Evolutionary conservation across 1,140 invertebrate genomes (phyloP), one percentile per base, ranked within the genome.

Genomic region (Drosophila seguyi): DNA sequence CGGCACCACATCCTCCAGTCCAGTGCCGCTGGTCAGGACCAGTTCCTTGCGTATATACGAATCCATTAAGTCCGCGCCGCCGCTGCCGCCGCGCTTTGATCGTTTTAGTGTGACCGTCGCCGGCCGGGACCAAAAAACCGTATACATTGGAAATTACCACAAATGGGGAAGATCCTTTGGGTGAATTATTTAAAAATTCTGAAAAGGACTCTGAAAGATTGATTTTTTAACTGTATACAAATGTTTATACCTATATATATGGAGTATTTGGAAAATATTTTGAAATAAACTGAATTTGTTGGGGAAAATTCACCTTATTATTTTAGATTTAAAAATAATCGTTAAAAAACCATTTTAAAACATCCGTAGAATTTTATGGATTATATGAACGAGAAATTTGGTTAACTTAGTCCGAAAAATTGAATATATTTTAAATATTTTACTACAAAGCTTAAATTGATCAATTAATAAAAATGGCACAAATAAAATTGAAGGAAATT

Each of bases 31-130:
- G 66, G 48, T 45, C 6, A 88, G 18, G 6, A 18, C 31, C 48
- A 88, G 48, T 18, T 84, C 65, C 52, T 86, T 69, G 16, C 60
- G 62, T 50, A 88, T 85, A 48, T 68, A 88, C 18, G 29, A 52
- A 48, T 88, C 81, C 85, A 88, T 75, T 25, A 10, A 31, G 29
- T 52, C 6, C 13, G 38, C 29, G 27, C 8, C 25, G 13, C 6
- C 25, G 25, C 6, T 4, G 25, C 25, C 25, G 6, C 47, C 10
- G 25, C 7, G 3, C 4, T 48, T 8, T 55, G 16, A 55, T 38
- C 31, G 34, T 11, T 6, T 16, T 10, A 38, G 20, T 38, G 52
- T 55, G 52, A 14, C 31, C 50, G 7, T 22, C 20, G 14, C 14
- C 8, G 16, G 14, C 2, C 1, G 4, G 2, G 31, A 0, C 1